Base-by-base conservation (phyloP, 2,888 invertebrate species). In the Brenthis ino region DNA sequence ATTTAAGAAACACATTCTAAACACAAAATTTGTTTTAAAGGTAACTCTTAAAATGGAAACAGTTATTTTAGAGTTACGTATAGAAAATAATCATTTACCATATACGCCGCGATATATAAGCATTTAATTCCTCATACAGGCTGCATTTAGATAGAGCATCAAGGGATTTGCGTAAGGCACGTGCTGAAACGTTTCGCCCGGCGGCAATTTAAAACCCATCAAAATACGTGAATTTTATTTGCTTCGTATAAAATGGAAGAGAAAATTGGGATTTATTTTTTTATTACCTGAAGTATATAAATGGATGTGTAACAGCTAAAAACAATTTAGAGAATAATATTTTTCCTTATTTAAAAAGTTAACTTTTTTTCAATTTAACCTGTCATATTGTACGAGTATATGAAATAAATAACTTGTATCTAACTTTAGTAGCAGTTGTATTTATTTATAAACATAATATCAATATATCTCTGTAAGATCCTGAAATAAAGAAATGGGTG, bases 111-210 rank as follows among this genome's bases (percentile, higher is more conserved):
- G 55, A 61, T 67, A 67, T 56, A 24, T 56, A 61, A 67, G 20
- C 55, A 33, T 33, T 67, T 67, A 67, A 67, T 61, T 56, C 56
- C 50, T 48, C 67, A 57, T 28, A 67, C 67, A 67, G 3, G 55
- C 56, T 63, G 67, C 67, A 63, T 67, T 67, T 61, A 67, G 67
- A 63, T 67, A 67, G 61, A 67, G 56, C 51, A 67, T 55, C 67
- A 56, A 67, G 67, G 63, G 67, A 67, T 67, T 67, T 67, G 50
- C 56, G 61, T 61, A 61, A 63, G 67, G 67, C 67, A 67, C 67
- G 61, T 67, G 61, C 67, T 56, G 61, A 55, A 51, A 56, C 56
- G 63, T 51, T 67, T 60, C 54, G 61, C 67, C 67, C 61, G 20
- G 24, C 43, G 61, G 67, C 61, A 67, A 67, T 63, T 67, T 67